Conservation (phyloP, 2,113 vertebrate species). For the Acanthisitta chloris region DNA sequence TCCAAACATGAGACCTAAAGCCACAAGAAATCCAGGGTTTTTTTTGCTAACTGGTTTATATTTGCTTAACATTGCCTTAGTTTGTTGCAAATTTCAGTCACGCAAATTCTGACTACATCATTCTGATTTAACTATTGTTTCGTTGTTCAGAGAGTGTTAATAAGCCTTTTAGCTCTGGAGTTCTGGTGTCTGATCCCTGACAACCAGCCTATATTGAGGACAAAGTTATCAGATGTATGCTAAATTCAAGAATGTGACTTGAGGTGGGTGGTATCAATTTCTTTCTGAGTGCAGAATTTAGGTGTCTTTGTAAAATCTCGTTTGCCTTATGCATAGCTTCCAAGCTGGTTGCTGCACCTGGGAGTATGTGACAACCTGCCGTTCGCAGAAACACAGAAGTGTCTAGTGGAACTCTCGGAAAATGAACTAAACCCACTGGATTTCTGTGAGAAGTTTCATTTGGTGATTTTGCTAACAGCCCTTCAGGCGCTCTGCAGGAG, state of each 20-base stretch:
- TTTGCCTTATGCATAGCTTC: background rate
- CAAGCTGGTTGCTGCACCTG: background rate
- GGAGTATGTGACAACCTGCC: no score
- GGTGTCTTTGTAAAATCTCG: background rate
- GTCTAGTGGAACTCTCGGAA: background rate
- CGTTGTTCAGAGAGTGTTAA: background rate
- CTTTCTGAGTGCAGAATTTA: background rate
- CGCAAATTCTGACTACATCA: background rate
- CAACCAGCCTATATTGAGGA: background rate
- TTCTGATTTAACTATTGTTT: background rate
- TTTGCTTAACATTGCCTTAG: background rate
- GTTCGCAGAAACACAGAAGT: background rate
- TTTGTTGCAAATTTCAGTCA: background rate
- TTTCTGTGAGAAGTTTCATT: background rate
- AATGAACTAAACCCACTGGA: background rate
- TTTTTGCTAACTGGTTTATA: background rate
- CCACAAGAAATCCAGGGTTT: background rate
- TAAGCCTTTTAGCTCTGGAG: background rate
- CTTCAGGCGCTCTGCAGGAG: background rate
- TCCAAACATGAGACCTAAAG: background rate
- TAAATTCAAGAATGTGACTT: background rate
- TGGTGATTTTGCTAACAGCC: background rate
- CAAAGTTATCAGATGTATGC: background rate
- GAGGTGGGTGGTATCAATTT: background rate
- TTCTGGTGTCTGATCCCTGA: background rate